A percentile compares a stretch with the other conserved stretches of the same genome.
Evolutionary conservation across 2,888 invertebrate species (phyloP).

Genomic region (Norana najaformis): DNA sequence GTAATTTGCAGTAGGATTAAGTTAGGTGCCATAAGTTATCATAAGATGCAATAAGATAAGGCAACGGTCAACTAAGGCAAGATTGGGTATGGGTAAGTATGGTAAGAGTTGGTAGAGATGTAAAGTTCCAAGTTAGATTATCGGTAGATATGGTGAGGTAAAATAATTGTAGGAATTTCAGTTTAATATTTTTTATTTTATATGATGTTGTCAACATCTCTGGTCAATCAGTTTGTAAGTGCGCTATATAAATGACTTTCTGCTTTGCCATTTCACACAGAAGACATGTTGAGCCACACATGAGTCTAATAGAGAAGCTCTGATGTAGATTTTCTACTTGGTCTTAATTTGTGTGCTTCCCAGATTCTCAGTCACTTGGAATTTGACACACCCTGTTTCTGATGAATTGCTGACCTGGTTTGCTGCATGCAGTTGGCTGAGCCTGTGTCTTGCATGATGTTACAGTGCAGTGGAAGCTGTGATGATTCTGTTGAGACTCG

Average conservation of each 20-base stretch:
- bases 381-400: neutral
- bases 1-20: neutral
- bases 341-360: neutral
- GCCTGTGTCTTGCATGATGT: neutral
- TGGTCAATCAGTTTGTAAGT: neutral
- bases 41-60: neutral
- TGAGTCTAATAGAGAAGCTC: neutral
- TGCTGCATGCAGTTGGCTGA: neutral
- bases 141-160: neutral
- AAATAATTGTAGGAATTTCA: neutral
- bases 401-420: neutral
- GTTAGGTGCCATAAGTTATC: neutral
- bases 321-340: neutral
- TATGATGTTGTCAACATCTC: neutral
- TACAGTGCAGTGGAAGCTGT: slow-evolving; percentile 5
- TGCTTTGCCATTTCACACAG: neutral
- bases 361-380: neutral
- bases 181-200: neutral
- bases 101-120: neutral
- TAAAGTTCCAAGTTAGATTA: neutral
- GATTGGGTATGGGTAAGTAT: neutral
- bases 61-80: neutral
- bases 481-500: slow-evolving; percentile 37
- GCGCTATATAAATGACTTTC: neutral
- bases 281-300: neutral